Conservation (phyloP, 2,888 invertebrate genomes). For the Agapetus fuscipes region DNA sequence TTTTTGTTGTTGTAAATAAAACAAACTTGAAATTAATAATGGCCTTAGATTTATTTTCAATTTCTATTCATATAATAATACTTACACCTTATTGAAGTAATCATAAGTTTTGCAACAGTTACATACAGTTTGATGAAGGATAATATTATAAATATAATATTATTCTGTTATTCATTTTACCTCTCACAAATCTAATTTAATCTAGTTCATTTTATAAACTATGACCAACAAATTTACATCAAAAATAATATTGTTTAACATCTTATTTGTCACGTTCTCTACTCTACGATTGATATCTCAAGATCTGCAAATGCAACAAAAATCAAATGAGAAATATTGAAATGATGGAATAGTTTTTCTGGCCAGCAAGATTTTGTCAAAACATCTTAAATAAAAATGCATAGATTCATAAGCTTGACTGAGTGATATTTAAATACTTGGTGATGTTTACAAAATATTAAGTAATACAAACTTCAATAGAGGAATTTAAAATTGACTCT, state of each 20-base stretch:
- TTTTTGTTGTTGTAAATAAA: neutral
- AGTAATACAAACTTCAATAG: too few species aligned
- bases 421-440: too few species aligned
- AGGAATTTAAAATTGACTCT: too few species aligned
- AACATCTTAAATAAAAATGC: too few species aligned
- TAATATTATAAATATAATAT: too few species aligned
- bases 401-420: too few species aligned
- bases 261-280: neutral
- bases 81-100: constrained; percentile 13
- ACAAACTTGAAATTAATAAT: constrained; percentile 7
- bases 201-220: neutral
- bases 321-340: neutral
- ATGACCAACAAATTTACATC: constrained; percentile 19
- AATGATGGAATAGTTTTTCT: neutral
- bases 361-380: too few species aligned
- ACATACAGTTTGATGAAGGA: constrained; percentile 13
- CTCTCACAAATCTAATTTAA: constrained; percentile 3
- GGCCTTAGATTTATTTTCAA: constrained; percentile 12
- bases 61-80: constrained; percentile 4
- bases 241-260: constrained; percentile 1
- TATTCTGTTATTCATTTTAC: constrained; percentile 2
- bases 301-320: neutral
- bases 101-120: constrained; percentile 16
- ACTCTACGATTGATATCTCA: neutral
- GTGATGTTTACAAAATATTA: too few species aligned